Conservation (phyloP, 2,113 vertebrate genomes). For the Elachura formosa region DNA sequence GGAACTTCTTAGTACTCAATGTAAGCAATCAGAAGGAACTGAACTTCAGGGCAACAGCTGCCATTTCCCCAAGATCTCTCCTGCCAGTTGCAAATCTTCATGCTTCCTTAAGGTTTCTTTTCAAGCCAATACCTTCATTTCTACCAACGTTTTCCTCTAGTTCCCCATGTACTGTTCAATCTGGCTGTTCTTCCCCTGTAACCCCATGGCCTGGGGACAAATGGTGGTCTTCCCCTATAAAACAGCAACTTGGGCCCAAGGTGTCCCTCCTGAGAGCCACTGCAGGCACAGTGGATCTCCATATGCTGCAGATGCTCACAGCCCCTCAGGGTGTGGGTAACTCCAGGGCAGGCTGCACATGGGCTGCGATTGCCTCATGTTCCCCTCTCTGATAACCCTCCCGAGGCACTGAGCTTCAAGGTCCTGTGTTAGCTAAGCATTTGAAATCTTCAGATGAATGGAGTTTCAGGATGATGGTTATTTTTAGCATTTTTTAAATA, state of each 20-base stretch:
- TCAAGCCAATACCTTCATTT: background rate
- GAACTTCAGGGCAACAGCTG: too few relatives aligned
- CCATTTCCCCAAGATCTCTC: background rate
- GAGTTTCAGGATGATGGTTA: background rate
- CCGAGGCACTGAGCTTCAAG: background rate
- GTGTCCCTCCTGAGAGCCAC: accelerated
- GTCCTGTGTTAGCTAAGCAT: background rate
- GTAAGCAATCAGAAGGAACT: too few relatives aligned
- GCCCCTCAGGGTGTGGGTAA: background rate
- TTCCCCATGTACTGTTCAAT: background rate
- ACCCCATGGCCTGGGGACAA: background rate
- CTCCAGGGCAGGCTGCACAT: background rate
- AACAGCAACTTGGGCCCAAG: accelerated
- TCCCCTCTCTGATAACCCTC: background rate
- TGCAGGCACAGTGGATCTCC: background rate
- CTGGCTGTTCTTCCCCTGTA: background rate
- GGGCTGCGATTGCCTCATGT: background rate
- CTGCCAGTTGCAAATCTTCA: background rate
- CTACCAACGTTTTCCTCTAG: background rate
- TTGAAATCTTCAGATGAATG: background rate
- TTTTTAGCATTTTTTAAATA: background rate
- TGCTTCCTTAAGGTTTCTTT: background rate
- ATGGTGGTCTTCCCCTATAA: background rate
- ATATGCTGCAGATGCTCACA: background rate
- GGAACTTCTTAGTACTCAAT: too few relatives aligned